Evolutionary conservation across 2,797 vertebrate genomes (phyloP), one percentile per base, ranked within the genome.

Genomic region (Scolopax rusticola): DNA sequence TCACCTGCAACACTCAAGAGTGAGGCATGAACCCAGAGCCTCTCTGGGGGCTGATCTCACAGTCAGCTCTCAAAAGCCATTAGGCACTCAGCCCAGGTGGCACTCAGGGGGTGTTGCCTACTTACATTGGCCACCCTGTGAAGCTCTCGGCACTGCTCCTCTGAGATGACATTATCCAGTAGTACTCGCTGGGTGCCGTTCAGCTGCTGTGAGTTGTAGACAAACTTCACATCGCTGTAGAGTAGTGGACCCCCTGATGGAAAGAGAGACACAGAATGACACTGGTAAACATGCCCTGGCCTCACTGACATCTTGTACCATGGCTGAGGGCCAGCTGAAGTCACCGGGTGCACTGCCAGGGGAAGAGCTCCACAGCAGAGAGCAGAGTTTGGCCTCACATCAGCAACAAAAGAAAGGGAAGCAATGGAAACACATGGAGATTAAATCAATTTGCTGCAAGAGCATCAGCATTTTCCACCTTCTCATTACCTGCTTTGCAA

Each of bases 151-250:
- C 99, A 99, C 96, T 99, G 99, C 2, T 99, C 98, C 89, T 99
- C 98, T 0, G 99, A 98, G 90, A 99, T 98, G 47, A 99, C 99
- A 0, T 98, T 98, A 57, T 99, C 99, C 91, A 99, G 98, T 61
- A 99, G 98, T 32, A 99, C 99, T 14, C 99, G 95, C 97, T 99
- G 99, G 13, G 98, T 99, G 61, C 99, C 99, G 0, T 99, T 99
- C 95, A 99, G 98, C 94, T 98, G 98, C 38, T 97, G 81, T 0
- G 99, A 99, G 98, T 99, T 99, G 93, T 98, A 98, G 88, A 99
- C 98, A 63, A 99, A 98, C 47, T 97, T 98, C 93, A 99, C 98
- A 0, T 96, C 96, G 1, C 98, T 98, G 30, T 99, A 99, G 60
- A 99, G 67, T 92, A 99, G 93, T 0, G 99, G 98, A 11, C 99